These are phyloP conservation scores for Diplodus puntazzo DNA, from an alignment of 2,797 vertebrate species.

Conservation along the genomic window DNA sequence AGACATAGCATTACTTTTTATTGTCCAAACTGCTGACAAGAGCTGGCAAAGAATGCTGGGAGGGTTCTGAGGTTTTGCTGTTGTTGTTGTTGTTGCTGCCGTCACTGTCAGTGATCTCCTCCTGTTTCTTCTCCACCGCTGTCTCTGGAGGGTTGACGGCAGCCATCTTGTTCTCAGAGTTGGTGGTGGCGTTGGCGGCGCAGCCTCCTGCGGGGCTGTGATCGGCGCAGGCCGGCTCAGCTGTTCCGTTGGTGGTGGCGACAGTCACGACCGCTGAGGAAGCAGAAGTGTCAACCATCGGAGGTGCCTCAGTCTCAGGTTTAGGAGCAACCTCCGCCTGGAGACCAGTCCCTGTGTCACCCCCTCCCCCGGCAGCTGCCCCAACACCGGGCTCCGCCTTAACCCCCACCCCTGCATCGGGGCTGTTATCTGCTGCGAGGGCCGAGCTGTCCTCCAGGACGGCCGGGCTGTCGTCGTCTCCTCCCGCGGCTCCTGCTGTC, in stretches of 20 bases:
- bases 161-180: conserved; percentile 85
- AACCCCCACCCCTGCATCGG: not conserved
- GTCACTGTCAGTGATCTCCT: conserved; percentile 84
- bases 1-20: conserved; percentile 90
- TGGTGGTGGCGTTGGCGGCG: conserved; percentile 20
- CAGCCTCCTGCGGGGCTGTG: conserved; percentile 47
- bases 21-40: conserved; percentile 93
- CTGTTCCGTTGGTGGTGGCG: conserved; percentile 75
- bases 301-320: conserved; percentile 55
- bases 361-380: conserved; percentile 19
- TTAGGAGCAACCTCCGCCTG: conserved; percentile 51
- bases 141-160: conserved; percentile 86
- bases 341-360: conserved; percentile 35
- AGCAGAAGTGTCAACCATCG: conserved; percentile 46
- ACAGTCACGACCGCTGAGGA: conserved; percentile 4
- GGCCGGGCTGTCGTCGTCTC: conserved; percentile 4
- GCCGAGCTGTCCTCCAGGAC: not conserved
- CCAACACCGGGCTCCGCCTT: not conserved
- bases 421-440: conserved; percentile 40
- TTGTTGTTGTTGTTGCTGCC: conserved; percentile 86
- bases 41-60: conserved; percentile 90
- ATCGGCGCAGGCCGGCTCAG: conserved; percentile 51
- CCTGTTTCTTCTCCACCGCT: conserved; percentile 81
- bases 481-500: conserved; percentile 20
- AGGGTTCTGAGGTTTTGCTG: conserved; percentile 89